Conservation (phyloP, 2,888 invertebrate genomes). For the Timema podura region DNA sequence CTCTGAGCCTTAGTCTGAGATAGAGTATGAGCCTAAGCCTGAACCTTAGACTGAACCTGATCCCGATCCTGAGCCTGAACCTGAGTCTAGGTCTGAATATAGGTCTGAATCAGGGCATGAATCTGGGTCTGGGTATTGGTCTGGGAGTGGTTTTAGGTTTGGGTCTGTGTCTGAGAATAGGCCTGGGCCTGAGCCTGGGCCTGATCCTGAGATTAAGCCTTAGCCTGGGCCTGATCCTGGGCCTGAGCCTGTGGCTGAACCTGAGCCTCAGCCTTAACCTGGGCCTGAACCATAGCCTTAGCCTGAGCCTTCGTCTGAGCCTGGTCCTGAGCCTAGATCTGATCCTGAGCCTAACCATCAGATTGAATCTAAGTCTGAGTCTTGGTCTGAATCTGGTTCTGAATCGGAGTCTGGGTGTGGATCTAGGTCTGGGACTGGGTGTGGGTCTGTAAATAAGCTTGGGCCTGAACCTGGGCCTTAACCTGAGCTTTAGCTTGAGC, state of each 20-base stretch:
- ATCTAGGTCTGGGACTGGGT: too few relatives aligned
- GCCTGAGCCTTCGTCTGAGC: slow-evolving; percentile 27
- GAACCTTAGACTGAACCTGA: too few relatives aligned
- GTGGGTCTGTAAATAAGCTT: slow-evolving; percentile 29
- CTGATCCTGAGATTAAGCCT: neutral
- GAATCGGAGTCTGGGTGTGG: too few relatives aligned
- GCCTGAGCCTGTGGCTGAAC: slow-evolving; percentile 5
- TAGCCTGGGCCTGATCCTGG: neutral
- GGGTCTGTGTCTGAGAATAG: too few relatives aligned
- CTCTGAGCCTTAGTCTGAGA: too few relatives aligned
- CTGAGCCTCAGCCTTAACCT: neutral
- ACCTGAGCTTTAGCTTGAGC: slow-evolving; percentile 27
- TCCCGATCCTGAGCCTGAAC: slow-evolving; percentile 11
- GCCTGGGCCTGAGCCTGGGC: too few relatives aligned
- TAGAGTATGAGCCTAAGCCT: too few relatives aligned
- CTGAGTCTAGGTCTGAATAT: slow-evolving; percentile 9
- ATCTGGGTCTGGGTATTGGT: too few relatives aligned
- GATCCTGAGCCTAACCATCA: too few relatives aligned
- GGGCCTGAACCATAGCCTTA: neutral
- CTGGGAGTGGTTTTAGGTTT: too few relatives aligned
- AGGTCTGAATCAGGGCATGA: slow-evolving; percentile 1
- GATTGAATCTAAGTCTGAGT: too few relatives aligned
- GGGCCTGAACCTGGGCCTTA: slow-evolving; percentile 30
- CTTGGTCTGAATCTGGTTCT: too few relatives aligned
- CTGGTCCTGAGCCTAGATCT: slow-evolving; percentile 33